These are phyloP conservation scores for Deilephila elpenor DNA, from an alignment of 2,888 invertebrate species.

Conservation along the genomic window DNA sequence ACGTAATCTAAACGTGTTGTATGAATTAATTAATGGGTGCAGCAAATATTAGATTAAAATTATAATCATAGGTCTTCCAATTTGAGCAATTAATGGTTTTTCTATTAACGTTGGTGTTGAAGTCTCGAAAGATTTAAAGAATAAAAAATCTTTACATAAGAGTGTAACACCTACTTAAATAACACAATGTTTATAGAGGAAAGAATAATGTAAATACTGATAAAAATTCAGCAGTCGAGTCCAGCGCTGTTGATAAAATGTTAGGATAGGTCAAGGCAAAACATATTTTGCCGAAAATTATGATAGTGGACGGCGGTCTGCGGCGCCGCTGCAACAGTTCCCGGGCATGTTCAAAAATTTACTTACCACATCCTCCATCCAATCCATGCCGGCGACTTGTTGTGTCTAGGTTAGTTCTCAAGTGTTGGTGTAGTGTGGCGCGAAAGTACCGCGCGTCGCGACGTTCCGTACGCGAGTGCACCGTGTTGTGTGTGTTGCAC, in stretches of 20 bases:
- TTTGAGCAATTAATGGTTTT: no score
- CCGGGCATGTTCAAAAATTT: conserved; percentile 43
- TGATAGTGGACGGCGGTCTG: background rate
- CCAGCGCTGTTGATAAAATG: conserved; percentile 68
- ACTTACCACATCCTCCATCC: conserved; percentile 82
- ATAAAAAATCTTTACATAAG: background rate
- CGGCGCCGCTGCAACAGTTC: background rate
- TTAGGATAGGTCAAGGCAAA: conserved; percentile 82
- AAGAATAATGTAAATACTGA: conserved; percentile 47
- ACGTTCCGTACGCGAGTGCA: conserved; percentile 82
- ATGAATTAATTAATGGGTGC: background rate
- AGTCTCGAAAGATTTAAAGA: background rate
- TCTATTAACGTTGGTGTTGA: background rate
- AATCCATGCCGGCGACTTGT: conserved; percentile 75
- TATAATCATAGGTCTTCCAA: background rate
- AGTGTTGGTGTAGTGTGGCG: conserved; percentile 68
- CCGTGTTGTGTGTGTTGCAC: conserved; percentile 80
- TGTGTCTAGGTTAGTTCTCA: conserved; percentile 66
- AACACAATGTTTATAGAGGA: conserved; percentile 38
- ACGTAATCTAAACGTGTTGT: background rate
- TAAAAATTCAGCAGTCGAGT: conserved; percentile 58
- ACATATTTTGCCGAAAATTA: conserved; percentile 49
- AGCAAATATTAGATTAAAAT: background rate
- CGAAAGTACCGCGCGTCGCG: conserved; percentile 80
- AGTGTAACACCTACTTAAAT: background rate